phyloP scores from a whole-genome alignment of 2,797 vertebrate genomes.

The Macropus fuliginosus region DNA sequence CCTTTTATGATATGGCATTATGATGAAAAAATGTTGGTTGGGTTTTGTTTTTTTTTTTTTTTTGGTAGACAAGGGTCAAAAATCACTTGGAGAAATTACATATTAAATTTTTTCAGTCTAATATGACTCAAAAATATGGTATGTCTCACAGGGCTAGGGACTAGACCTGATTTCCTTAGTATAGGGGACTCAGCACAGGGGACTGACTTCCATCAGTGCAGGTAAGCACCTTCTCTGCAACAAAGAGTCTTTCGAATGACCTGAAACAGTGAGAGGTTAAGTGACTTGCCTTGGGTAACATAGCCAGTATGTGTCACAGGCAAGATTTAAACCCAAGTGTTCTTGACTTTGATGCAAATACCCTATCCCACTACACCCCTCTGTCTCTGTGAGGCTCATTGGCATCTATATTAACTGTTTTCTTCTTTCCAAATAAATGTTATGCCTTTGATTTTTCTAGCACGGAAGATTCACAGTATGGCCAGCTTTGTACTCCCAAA shows the following conservation, averaged over 20 bases:
- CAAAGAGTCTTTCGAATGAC: not conserved
- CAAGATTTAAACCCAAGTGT: not conserved
- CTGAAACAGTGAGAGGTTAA: not conserved
- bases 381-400: not conserved
- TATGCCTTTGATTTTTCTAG: not conserved
- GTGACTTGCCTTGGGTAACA: not conserved
- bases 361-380: not conserved
- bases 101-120: not conserved
- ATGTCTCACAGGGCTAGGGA: not conserved
- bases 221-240: not conserved
- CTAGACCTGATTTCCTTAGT: not conserved
- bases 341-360: not conserved
- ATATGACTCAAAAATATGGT: not conserved
- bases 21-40: not conserved
- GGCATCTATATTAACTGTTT: not conserved
- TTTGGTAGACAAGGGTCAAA: not conserved
- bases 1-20: not conserved
- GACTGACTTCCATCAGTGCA: not conserved
- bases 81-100: not conserved
- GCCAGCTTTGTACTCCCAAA: conserved; percentile 4
- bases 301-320: not conserved
- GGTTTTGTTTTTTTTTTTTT: not conserved
- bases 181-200: not conserved
- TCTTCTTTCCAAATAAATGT: not conserved
- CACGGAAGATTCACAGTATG: not conserved